These are phyloP conservation scores for Dasyprocta punctata DNA, from an alignment of 2,113 vertebrate species.

Conservation along the genomic window DNA sequence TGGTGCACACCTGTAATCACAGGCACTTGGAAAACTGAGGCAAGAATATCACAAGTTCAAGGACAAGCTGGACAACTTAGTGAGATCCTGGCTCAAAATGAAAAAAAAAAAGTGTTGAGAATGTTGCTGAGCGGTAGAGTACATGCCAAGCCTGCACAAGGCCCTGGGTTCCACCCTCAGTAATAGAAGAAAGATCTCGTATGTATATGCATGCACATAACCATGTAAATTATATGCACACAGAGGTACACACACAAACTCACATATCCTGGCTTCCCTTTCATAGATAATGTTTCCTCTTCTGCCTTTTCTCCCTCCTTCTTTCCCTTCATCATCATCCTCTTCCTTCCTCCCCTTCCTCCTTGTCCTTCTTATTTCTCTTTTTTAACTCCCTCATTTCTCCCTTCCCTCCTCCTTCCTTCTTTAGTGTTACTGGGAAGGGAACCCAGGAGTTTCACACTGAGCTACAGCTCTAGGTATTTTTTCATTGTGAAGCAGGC, in stretches of 20 bases:
- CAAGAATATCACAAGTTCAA: background rate
- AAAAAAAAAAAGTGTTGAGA: too few species aligned
- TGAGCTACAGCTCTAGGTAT: background rate
- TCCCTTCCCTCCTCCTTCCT: background rate
- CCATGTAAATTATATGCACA: background rate
- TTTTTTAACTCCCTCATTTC: background rate
- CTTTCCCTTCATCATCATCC: background rate
- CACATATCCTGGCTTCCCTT: background rate
- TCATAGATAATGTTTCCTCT: background rate
- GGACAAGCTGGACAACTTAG: too few species aligned
- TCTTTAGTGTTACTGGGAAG: background rate
- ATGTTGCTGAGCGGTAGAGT: too few species aligned
- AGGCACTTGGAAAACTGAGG: background rate
- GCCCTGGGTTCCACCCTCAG: background rate
- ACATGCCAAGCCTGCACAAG: background rate
- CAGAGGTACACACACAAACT: background rate
- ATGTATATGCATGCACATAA: background rate
- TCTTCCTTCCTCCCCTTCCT: background rate
- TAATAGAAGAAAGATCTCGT: background rate
- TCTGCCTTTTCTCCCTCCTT: background rate
- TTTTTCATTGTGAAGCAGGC: background rate
- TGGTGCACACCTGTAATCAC: background rate
- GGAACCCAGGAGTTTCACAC: background rate
- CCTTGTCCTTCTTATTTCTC: background rate
- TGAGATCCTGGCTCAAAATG: too few species aligned